These are phyloP conservation scores for Catajapyx aquilonaris DNA, from an alignment of 1,140 invertebrate genomes.

Conservation along the genomic window DNA sequence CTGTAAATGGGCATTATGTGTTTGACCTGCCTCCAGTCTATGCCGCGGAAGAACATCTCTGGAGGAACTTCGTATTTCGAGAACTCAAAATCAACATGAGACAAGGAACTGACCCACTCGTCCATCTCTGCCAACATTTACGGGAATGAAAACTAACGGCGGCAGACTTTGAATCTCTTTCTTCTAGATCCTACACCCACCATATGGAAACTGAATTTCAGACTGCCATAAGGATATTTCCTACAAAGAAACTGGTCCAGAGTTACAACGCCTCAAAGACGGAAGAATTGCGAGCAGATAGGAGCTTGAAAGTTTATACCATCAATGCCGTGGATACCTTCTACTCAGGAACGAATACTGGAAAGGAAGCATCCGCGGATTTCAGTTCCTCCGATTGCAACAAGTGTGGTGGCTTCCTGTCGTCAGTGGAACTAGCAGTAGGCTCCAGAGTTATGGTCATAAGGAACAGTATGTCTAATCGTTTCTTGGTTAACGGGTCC, in stretches of 20 bases:
- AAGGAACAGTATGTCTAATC: constrained; percentile 5
- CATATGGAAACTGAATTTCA: constrained; percentile 5
- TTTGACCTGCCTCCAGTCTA: no score
- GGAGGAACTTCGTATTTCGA: background rate
- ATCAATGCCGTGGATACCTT: constrained; percentile 7
- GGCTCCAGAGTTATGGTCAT: constrained; percentile 10
- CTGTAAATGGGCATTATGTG: no score
- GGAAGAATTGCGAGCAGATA: constrained; percentile 1
- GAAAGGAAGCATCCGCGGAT: constrained; percentile 3
- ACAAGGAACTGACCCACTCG: constrained; percentile 7
- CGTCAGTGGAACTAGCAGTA: constrained; percentile 7
- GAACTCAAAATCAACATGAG: constrained; percentile 3
- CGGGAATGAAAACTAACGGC: constrained; percentile 8
- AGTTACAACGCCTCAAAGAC: constrained; percentile 8
- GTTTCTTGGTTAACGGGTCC: constrained; percentile 9
- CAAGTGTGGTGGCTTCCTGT: constrained; percentile 8
- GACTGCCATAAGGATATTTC: constrained; percentile 9
- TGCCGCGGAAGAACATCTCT: no score
- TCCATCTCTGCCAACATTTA: constrained; percentile 10
- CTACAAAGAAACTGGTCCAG: constrained; percentile 6
- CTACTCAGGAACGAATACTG: constrained; percentile 3
- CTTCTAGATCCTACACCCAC: constrained; percentile 6
- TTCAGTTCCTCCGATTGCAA: constrained; percentile 8
- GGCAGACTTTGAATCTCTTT: constrained; percentile 7
- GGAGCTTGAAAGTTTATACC: constrained; percentile 4